phyloP scores from a whole-genome alignment of 2,888 invertebrate genomes.

The Cheilosia variabilis region DNA sequence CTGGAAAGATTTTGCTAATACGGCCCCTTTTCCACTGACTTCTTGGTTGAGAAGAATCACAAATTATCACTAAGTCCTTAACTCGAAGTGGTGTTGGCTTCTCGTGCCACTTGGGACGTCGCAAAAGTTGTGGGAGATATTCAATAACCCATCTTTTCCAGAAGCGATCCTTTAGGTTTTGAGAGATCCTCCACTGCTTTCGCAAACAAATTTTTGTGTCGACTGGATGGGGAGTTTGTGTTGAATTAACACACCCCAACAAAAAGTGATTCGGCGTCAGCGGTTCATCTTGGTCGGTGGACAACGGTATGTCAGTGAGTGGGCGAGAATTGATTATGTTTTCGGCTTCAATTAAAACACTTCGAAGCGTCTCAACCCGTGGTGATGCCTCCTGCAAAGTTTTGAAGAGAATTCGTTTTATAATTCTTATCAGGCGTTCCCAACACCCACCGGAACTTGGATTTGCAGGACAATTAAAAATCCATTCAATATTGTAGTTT shows the following conservation, averaged over 20 bases:
- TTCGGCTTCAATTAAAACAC: too few relatives aligned
- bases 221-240: slow-evolving; percentile 49
- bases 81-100: too few relatives aligned
- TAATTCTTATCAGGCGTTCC: slow-evolving; percentile 61
- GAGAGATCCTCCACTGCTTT: background rate
- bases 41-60: too few relatives aligned
- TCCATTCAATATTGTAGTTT: slow-evolving; percentile 39
- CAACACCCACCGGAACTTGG: slow-evolving; percentile 76
- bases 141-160: background rate
- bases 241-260: slow-evolving; percentile 40
- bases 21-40: too few relatives aligned
- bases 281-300: slow-evolving; percentile 51
- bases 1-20: too few relatives aligned
- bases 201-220: background rate
- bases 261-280: slow-evolving; percentile 71
- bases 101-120: too few relatives aligned
- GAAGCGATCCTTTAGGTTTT: background rate
- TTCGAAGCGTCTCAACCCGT: slow-evolving; percentile 61
- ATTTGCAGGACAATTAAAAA: slow-evolving; percentile 52
- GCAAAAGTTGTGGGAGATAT: too few relatives aligned
- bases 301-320: slow-evolving; percentile 54
- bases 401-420: slow-evolving; percentile 44
- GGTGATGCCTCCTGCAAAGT: slow-evolving; percentile 46
- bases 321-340: slow-evolving; percentile 68
- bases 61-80: too few relatives aligned